Evolutionary conservation across 2,888 invertebrate species (phyloP), one percentile per base, ranked within the genome.

Genomic region (Conus canariensis): DNA sequence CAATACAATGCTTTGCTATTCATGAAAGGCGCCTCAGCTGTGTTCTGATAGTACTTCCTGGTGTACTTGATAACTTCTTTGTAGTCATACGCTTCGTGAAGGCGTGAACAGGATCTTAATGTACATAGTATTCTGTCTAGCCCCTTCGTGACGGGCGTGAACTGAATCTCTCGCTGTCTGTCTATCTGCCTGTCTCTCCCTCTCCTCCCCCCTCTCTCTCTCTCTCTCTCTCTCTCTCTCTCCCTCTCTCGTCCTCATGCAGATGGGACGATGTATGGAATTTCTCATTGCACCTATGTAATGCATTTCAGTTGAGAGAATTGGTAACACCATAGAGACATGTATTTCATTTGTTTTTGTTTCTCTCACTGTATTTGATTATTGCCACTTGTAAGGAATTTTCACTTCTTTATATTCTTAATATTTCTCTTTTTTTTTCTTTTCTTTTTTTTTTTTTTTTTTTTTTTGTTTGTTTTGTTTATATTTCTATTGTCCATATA

Each of bases 221-320:
- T n/a, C 7, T 59, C 59, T 86, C 64, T 86, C 59, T 22, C n/a
- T 86, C 86, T 86, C 59, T 59, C n/a, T 86, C 86, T 64, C 85
- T 86, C 86, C 59, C 86, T 60, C 60, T 59, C 59, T 86, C 86
- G 59, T 30, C 30, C 59, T 86, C 86, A 5, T 25, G 14, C 22
- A 5, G 19, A 3, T 67, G 19, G 0, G 6, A 64, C 10, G 10
- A 14, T 64, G 10, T 64, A 10, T 64, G 3, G 7, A 1, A 64
- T 14, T 64, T 64, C 45, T 45, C 45, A 45, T 4, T 45, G 45
- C 64, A 14, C 16, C 64, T 64, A 1, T 64, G 64, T 16, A 64
- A 64, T 64, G 10, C 64, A 14, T 16, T 64, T 64, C 64, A 22
- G 19, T 19, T 45, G 45, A 45, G 4, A 45, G 45, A 45, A 45